Base-by-base conservation (phyloP, 2,888 invertebrate genomes). In the Noctua comes region DNA sequence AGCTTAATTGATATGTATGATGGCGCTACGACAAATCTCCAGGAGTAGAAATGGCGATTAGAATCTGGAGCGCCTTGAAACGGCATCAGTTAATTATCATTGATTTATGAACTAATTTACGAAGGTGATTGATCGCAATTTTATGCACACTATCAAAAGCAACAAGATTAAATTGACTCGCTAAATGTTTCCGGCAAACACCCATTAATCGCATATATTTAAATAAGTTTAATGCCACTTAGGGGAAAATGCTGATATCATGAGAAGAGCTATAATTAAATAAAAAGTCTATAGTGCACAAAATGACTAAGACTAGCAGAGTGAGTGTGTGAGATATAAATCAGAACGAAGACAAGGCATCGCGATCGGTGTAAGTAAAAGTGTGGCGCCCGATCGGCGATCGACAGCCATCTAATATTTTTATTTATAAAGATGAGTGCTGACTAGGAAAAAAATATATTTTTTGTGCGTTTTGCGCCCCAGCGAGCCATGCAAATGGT, bases 311-410 rank as follows among this genome's bases (percentile, higher is more conserved):
- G 89, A 90, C 88, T 86, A 91, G 88, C 83, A 88, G 84, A 89
- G 88, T 89, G 90, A 91, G 90, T 92, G 90, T 91, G 89, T 90
- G 88, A 93, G 94, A 94, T 93, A 94, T 92, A 92, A 93, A 95
- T 95, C 93, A 92, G 92, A 93, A 91, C 83, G 89, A 90, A 92
- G 91, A 91, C 91, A 92, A 91, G 92, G 88, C 91, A 91, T 92
- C 91, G 91, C 91, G 92, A 92, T 92, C 90, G 91, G 91, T 92
- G 92, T 90, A 90, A 95, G 95, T 95, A 95, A 95, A 96, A 96
- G 95, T 95, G 94, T 94, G 93, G 95, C 93, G 94, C 92, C 91
- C 89, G 92, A 94, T 94, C 91, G 93, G 93, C 90, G 92, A 94
- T 94, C 91, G 93, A 93, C 93, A 94, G 92, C 91, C 90, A 88